Percentiles rank a stretch among this genome's conserved stretches.
These are phyloP conservation scores for Sebastes taczanowskii DNA, from an alignment of 2,797 vertebrate species.

Conservation along the genomic window DNA sequence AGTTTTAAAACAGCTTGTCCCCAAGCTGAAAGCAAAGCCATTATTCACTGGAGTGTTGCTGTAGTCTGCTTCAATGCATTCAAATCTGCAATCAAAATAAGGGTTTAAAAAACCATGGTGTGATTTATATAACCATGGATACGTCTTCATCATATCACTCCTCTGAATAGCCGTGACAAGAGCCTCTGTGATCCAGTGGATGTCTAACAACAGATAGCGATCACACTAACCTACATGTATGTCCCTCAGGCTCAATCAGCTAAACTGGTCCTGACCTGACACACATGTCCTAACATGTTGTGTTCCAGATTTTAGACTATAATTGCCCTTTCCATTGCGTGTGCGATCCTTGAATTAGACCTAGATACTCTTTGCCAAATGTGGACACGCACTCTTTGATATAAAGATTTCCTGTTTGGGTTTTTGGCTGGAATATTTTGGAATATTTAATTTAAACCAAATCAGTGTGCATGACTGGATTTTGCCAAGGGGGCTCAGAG, in stretches of 20 bases:
- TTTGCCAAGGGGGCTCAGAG: constrained; percentile 7
- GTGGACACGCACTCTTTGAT: constrained; percentile 11
- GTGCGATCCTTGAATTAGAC: neutral
- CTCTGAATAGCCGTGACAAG: neutral
- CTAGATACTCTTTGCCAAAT: neutral
- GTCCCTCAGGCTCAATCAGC: neutral
- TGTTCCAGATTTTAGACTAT: neutral
- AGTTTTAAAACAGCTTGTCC: neutral
- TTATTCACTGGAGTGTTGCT: neutral
- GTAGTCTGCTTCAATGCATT: neutral
- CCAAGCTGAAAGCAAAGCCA: neutral
- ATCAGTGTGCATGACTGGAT: constrained; percentile 24
- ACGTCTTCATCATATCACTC: neutral
- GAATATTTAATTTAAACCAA: constrained; percentile 28
- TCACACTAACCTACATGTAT: neutral
- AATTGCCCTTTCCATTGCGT: constrained; percentile 16
- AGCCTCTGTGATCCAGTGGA: neutral
- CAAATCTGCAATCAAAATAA: neutral
- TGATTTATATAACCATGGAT: neutral
- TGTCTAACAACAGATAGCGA: neutral
- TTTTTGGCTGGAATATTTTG: constrained; percentile 30
- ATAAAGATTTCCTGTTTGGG: constrained; percentile 31
- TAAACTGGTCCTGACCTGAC: neutral
- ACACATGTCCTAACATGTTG: constrained; percentile 12
- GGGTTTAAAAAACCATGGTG: neutral